phyloP scores from a whole-genome alignment of 2,113 vertebrate species.

The Gavialis gangeticus region DNA sequence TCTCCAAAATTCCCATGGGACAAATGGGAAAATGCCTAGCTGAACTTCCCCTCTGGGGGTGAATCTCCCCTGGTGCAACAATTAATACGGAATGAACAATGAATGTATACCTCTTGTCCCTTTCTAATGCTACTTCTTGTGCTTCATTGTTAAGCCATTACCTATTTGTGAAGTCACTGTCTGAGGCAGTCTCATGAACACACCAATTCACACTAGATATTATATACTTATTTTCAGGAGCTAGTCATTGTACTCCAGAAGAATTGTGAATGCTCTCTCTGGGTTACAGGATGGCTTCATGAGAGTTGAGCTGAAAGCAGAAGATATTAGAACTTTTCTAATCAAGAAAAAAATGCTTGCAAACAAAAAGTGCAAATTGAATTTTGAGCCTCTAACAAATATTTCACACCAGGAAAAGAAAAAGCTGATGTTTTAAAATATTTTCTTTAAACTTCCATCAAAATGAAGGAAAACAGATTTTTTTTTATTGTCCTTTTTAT shows the following conservation, averaged over 20 bases:
- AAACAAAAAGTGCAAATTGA: slow-evolving; percentile 46
- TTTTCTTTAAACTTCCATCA: not conserved
- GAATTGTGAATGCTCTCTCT: not conserved
- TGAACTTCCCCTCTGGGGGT: not conserved
- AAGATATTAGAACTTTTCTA: slow-evolving; percentile 25
- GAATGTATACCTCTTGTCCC: not conserved
- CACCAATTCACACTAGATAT: not conserved
- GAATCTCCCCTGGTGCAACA: not conserved
- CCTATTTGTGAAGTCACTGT: not conserved
- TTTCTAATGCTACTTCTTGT: not conserved
- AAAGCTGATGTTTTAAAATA: slow-evolving; percentile 4
- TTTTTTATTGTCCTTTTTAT: slow-evolving; percentile 45
- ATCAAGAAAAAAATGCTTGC: slow-evolving; percentile 27
- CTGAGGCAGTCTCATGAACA: not conserved
- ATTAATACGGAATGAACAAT: not conserved
- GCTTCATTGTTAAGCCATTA: not conserved
- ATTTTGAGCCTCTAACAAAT: slow-evolving; percentile 45
- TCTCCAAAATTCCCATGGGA: not conserved
- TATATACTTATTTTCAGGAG: not conserved
- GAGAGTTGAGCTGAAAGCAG: not conserved
- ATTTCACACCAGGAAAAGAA: slow-evolving; percentile 26
- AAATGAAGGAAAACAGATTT: slow-evolving; percentile 23
- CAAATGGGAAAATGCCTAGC: not conserved
- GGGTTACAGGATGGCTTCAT: not conserved
- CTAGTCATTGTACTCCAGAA: not conserved